Percentiles rank a stretch among this genome's conserved stretches.
Conservation (phyloP, 2,888 invertebrate species). For the Torymus tubicola region DNA sequence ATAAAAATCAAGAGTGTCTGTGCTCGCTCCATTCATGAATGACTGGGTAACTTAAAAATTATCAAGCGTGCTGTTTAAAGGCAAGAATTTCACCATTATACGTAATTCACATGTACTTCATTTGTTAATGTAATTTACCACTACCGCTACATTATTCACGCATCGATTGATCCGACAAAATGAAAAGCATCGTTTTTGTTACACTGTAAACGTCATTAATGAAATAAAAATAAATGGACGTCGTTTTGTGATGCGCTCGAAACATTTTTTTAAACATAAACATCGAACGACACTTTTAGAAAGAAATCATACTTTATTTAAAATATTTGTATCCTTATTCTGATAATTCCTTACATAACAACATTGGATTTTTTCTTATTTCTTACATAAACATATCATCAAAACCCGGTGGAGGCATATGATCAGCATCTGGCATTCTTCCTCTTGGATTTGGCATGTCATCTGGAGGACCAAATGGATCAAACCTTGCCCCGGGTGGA, state of each 20-base stretch:
- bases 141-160: slow-evolving; percentile 62
- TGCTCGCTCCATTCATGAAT: slow-evolving; percentile 34
- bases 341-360: slow-evolving; percentile 21
- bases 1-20: slow-evolving; percentile 30
- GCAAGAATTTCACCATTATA: slow-evolving; percentile 48
- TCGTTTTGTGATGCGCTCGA: slow-evolving; percentile 64
- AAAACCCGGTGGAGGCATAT: slow-evolving; percentile 86
- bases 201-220: slow-evolving; percentile 67
- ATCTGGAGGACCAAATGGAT: slow-evolving; percentile 87
- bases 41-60: slow-evolving; percentile 20
- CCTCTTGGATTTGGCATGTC: slow-evolving; percentile 72
- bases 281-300: slow-evolving; percentile 41
- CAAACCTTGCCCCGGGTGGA: slow-evolving; percentile 90
- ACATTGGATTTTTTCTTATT: neutral
- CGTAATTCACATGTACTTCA: slow-evolving; percentile 43
- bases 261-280: slow-evolving; percentile 29
- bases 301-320: slow-evolving; percentile 41
- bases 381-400: slow-evolving; percentile 87
- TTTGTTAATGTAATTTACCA: slow-evolving; percentile 62
- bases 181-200: slow-evolving; percentile 64
- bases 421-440: slow-evolving; percentile 82
- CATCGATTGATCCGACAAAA: slow-evolving; percentile 52
- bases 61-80: slow-evolving; percentile 18
- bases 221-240: slow-evolving; percentile 67
- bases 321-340: slow-evolving; percentile 40